phyloP scores from a whole-genome alignment of 2,113 vertebrate species.

The Gorsachius goisagi region DNA sequence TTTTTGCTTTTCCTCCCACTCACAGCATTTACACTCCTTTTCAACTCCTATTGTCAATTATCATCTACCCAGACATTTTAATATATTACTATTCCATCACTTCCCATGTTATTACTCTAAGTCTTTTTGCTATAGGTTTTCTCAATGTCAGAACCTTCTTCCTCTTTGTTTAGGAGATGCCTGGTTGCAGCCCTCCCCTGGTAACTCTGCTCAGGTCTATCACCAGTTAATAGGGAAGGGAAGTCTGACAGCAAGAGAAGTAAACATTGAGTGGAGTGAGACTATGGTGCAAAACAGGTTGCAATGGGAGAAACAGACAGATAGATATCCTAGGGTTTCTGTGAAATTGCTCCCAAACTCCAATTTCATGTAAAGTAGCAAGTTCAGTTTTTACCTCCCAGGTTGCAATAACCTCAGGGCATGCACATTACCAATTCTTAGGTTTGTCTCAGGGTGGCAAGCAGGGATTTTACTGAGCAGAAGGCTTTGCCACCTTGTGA shows the following conservation, averaged over 20 bases:
- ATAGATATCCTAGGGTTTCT: not conserved
- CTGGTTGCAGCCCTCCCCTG: not conserved
- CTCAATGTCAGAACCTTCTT: not conserved
- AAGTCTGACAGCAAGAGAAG: not conserved
- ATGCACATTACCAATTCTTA: not conserved
- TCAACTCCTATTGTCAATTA: not conserved
- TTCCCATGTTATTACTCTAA: not conserved
- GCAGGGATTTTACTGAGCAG: not conserved
- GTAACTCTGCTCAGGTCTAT: not conserved
- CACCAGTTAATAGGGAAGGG: not conserved
- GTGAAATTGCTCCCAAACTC: not conserved
- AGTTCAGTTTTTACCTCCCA: not conserved
- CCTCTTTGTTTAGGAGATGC: not conserved
- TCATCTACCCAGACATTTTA: not conserved
- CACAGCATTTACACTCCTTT: not conserved
- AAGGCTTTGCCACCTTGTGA: not conserved
- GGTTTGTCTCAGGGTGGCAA: not conserved
- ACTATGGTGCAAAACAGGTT: not conserved
- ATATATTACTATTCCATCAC: not conserved
- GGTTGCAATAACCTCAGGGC: not conserved
- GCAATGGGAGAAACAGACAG: not conserved
- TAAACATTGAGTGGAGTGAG: not conserved
- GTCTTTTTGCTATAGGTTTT: not conserved
- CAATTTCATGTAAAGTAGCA: not conserved
- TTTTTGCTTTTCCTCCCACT: not conserved